Evolutionary conservation across 2,113 vertebrate genomes (phyloP), one percentile per base, ranked within the genome.

Genomic region (Harpagus bidentatus): DNA sequence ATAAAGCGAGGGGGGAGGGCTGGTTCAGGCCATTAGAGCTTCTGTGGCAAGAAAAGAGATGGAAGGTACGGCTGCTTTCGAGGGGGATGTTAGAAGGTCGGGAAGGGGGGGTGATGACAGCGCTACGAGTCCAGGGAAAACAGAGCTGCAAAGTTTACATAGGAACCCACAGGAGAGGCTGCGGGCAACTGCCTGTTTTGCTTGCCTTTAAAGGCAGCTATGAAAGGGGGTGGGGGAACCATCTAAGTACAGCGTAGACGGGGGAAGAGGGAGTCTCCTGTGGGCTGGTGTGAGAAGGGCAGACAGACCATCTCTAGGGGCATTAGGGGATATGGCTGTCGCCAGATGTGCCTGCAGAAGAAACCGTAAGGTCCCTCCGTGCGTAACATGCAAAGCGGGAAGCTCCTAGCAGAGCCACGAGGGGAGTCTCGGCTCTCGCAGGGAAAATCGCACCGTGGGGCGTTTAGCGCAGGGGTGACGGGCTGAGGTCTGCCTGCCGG

Each of bases 31-130:
- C 80, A 89, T 83, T 63, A 84, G 21, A 89, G 53, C 73, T 47
- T 74, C 61, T 52, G 40, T 4, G 1, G 65, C 7, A 38, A 71
- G 72, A 59, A 83, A 16, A 26, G 82, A 59, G 52, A n/a, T 16
- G 13, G 55, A 91, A 87, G 73, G 76, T 61, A 79, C 0, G 1
- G 65, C 40, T 92, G 15, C 42, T 17, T 81, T 55, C 0, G 1
- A 67, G 56, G 40, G 59, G 25, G 3, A 10, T 88, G 80, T 61
- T 82, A 95, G 93, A 90, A 90, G 80, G 90, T 95, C 91, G 82
- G 72, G 52, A 67, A 14, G 26, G 14, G 17, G 32, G 10, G 20
- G 52, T 72, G 93, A 91, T 92, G 92, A 93, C 86, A 92, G 69
- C 28, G 34, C 86, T 84, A 21, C 0, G 43, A 95, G 73, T 10